A percentile compares a stretch with the other conserved stretches of the same genome.
phyloP scores from a whole-genome alignment of 2,888 invertebrate species.

The Steromphala cineraria region DNA sequence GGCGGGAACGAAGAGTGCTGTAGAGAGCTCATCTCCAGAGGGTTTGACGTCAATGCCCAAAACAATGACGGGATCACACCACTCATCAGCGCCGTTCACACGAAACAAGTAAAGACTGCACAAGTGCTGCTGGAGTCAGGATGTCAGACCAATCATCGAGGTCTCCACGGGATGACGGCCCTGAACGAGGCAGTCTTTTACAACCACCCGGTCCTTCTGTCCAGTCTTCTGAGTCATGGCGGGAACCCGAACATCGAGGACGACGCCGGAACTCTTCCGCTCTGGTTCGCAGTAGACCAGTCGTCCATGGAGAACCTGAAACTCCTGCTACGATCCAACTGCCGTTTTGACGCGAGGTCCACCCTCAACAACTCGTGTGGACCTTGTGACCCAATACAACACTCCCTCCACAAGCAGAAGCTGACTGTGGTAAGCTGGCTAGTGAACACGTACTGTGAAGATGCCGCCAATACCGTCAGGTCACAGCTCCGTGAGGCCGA shows the following conservation, averaged over 20 bases:
- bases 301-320: constrained; percentile 18
- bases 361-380: constrained; percentile 84
- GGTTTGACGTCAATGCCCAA: constrained; percentile 58
- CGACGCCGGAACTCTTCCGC: constrained; percentile 68
- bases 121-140: constrained; percentile 60
- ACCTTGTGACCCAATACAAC: constrained; percentile 63
- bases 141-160: constrained; percentile 56
- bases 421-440: constrained; percentile 53
- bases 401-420: constrained; percentile 62
- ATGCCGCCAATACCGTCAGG: constrained; percentile 25
- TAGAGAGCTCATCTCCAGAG: constrained; percentile 49
- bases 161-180: constrained; percentile 69
- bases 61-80: constrained; percentile 67
- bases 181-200: constrained; percentile 72
- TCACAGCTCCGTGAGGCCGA: constrained; percentile 23
- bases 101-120: constrained; percentile 58
- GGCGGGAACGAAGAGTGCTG: constrained; percentile 64
- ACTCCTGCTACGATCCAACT: constrained; percentile 84
- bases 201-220: constrained; percentile 64
- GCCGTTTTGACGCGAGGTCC: constrained; percentile 89
- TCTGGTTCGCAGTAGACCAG: constrained; percentile 72
- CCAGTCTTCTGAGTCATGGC: constrained; percentile 62
- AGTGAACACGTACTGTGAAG: constrained; percentile 57
- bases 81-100: constrained; percentile 61
- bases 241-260: constrained; percentile 69